Percentiles rank a stretch among this genome's conserved stretches.
These are phyloP conservation scores for Gymnocypris eckloni DNA, from an alignment of 2,797 vertebrate species.

Conservation along the genomic window DNA sequence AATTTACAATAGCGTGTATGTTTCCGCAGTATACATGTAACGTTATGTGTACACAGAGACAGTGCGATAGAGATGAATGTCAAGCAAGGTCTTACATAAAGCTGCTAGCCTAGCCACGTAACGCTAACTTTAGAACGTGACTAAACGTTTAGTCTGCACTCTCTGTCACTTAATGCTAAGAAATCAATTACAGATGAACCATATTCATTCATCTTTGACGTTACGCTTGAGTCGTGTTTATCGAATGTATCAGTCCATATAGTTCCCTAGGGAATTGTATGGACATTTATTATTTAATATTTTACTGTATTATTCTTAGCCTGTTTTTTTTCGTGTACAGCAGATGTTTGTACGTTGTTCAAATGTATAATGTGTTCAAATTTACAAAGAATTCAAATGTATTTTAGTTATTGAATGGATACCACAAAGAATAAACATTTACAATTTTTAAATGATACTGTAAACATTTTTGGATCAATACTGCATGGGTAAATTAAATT, in stretches of 20 bases:
- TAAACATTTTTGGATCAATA: not conserved
- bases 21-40: not conserved
- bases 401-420: not conserved
- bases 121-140: not conserved
- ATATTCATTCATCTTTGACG: not conserved
- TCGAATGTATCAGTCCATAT: not conserved
- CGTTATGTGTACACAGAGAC: not conserved
- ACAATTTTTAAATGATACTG: not conserved
- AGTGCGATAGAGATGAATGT: constrained; percentile 12
- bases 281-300: not conserved
- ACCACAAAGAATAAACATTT: not conserved
- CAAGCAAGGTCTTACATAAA: constrained; percentile 37
- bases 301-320: not conserved
- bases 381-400: not conserved
- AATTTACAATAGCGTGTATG: not conserved
- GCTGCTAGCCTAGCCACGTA: constrained; percentile 21
- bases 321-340: not conserved
- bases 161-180: not conserved
- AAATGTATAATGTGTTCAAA: not conserved
- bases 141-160: not conserved
- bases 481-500: no score
- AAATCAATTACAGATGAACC: no score
- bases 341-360: not conserved
- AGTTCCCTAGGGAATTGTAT: not conserved
- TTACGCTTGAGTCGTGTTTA: not conserved